Base-by-base conservation (phyloP, 1,140 invertebrate species). In the Triops longicaudatus region DNA sequence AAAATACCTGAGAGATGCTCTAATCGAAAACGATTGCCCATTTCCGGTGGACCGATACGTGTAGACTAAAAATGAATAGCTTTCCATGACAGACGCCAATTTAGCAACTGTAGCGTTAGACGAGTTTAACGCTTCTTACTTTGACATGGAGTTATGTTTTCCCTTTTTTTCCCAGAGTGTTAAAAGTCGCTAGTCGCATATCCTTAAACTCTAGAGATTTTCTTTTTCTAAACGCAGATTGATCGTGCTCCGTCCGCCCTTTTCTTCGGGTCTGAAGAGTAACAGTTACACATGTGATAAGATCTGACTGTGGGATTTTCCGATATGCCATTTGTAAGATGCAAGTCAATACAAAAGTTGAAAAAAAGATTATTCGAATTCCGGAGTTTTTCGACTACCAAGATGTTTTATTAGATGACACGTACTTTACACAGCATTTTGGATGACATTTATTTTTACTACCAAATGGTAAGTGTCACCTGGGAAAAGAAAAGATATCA, bases 331-430 rank as follows among this genome's bases (percentile, higher is more conserved):
- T 63, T 63, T 63, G 50, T 63, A 63, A 17, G 50, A 63, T 63
- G 50, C 50, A 5, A 63, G 50, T 63, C 50, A 63, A 63, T 63
- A 63, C 50, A 63, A 63, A 63, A 63, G 6, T 6, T n/a, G 22
- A 63, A 63, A 63, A 63, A 63, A 63, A 63, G 22, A 63, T 9
- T 1, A n/a, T 63, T 14, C 10, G 50, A 63, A 17, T 63, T 3
- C 3, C 11, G 3, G 50, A 63, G 17, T 22, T 6, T 0, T 17
- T 63, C 50, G 22, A 63, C 50, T 63, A 63, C 50, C 50, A 63
- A 63, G 50, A 63, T 63, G 50, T 63, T 63, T 63, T n/a, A n/a
- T 63, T 63, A 63, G 50, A 63, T 63, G 50, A 63, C 50, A 63
- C 50, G 50, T 63, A 63, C 50, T 63, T 63, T 63, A 63, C 50